Evolutionary conservation across 2,797 vertebrate genomes (phyloP), one percentile per base, ranked within the genome.

Genomic region (Gallirallus australis): DNA sequence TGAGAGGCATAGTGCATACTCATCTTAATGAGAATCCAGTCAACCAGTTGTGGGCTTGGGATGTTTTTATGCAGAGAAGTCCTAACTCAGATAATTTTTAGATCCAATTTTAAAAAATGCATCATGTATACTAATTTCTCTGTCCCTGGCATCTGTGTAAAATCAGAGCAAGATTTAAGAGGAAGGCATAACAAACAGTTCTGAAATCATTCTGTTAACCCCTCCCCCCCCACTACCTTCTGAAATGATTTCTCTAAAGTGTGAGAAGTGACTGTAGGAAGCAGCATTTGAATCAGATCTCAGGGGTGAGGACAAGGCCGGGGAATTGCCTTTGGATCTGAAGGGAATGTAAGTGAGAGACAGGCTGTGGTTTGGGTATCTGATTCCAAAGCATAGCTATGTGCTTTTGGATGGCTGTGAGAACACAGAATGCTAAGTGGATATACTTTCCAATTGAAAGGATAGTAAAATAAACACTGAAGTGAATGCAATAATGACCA

Each of bases 341-440:
- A 71, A 86, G 28, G 18, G 8, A 6, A n/a, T 17, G 20, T 56
- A 63, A n/a, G 19, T 0, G 0, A 78, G 47, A 79, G 19, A 20
- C 15, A 40, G 20, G 52, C 12, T 63, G 28, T 60, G 6, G 7
- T 13, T 68, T 52, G 35, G 27, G 19, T 66, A 47, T 7, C 15
- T 42, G 61, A 81, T 66, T 59, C 48, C 63, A 86, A 94, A 64
- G 27, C 21, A 56, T 9, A 86, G 47, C 40, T 59, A 63, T n/a
- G 21, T 33, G 13, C 18, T 50, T 37, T 54, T 66, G 42, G 35
- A 28, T 68, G 30, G 27, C 53, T 90, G 20, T n/a, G 65, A 86
- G n/a, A 21, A 78, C 48, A 70, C 18, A 57, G 80, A 59, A 15
- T 60, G 70, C 11, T 16, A 77, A 90, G 60, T 47, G 48, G 10